Conservation (phyloP, 2,888 invertebrate species). For the Athetis lepigone region DNA sequence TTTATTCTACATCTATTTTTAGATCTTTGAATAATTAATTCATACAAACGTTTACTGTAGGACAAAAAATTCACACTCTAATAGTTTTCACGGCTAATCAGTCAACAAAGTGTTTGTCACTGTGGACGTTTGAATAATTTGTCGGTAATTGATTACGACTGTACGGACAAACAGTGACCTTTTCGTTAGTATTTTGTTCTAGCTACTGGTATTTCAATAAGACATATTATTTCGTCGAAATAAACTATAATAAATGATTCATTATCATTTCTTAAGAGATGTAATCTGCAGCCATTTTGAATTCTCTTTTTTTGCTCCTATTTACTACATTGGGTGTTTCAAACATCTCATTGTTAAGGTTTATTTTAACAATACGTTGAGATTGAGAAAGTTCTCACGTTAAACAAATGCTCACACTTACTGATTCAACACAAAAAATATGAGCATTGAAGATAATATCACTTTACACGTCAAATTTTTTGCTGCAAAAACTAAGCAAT, state of each 20-base stretch:
- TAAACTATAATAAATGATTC: background rate
- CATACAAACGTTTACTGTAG: background rate
- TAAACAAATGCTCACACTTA: slow-evolving; percentile 3
- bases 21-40: slow-evolving; percentile 10
- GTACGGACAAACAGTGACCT: slow-evolving; percentile 15
- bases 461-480: background rate
- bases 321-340: background rate
- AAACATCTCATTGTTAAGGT: slow-evolving; percentile 2
- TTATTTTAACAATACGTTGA: slow-evolving; percentile 18
- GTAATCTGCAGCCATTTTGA: background rate
- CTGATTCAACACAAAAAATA: slow-evolving; percentile 1
- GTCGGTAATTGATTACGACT: slow-evolving; percentile 52
- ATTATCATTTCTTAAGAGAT: background rate
- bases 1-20: background rate
- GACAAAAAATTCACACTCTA: slow-evolving; percentile 29
- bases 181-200: slow-evolving; percentile 19
- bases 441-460: slow-evolving; percentile 3
- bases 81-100: slow-evolving; percentile 48
- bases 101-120: slow-evolving; percentile 57
- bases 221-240: background rate
- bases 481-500: background rate
- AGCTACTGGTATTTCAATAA: slow-evolving; percentile 30
- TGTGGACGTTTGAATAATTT: slow-evolving; percentile 51
- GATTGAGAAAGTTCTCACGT: slow-evolving; percentile 32
- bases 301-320: background rate